Conservation (phyloP, 2,888 invertebrate genomes). For the Torymus auratus region DNA sequence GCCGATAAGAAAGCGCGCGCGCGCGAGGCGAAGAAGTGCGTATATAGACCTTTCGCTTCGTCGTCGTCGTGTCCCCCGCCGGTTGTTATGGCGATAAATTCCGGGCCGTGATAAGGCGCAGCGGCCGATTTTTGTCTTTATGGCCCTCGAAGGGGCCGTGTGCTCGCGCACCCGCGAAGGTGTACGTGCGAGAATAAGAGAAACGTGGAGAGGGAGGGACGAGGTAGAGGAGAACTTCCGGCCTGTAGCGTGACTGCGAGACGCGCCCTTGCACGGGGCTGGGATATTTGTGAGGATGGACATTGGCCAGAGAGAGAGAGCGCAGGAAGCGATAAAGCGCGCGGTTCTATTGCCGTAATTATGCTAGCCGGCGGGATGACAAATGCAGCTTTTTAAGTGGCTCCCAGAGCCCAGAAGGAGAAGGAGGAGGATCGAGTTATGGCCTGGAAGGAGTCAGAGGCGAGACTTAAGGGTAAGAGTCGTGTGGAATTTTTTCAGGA, state of each 20-base stretch:
- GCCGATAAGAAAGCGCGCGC: neutral
- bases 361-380: conserved; percentile 21
- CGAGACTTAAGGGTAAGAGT: too few species aligned
- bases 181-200: conserved; percentile 56
- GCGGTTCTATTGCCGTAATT: conserved; percentile 36
- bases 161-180: conserved; percentile 17
- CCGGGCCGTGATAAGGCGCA: conserved; percentile 66
- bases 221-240: conserved; percentile 56
- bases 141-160: conserved; percentile 63
- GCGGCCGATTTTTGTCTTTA: conserved; percentile 71
- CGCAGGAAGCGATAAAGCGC: conserved; percentile 34
- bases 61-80: conserved; percentile 57
- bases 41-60: neutral
- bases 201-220: conserved; percentile 32
- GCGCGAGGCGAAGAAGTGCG: conserved; percentile 8
- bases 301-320: conserved; percentile 19
- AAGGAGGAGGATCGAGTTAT: too few species aligned
- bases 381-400: conserved; percentile 8
- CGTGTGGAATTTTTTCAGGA: too few species aligned
- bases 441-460: too few species aligned
- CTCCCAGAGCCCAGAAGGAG: too few species aligned
- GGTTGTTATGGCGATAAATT: conserved; percentile 69
- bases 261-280: too few species aligned
- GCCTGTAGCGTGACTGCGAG: conserved; percentile 61
- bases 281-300: neutral